A percentile compares a stretch with the other conserved stretches of the same genome.
phyloP scores from a whole-genome alignment of 2,113 vertebrate genomes.

The Phasianus colchicus region DNA sequence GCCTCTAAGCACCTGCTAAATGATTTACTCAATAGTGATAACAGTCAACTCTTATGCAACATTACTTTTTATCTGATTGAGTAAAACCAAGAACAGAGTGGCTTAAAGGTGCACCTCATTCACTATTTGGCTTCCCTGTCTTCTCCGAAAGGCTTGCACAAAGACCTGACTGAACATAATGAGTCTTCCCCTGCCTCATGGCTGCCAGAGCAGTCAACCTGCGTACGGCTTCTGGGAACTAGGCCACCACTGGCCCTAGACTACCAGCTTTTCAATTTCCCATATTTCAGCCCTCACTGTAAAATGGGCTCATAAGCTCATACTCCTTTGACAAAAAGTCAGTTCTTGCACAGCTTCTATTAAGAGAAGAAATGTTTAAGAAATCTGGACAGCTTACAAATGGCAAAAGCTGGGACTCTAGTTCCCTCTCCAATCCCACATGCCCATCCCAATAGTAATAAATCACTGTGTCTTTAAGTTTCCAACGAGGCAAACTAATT shows the following conservation, averaged over 20 bases:
- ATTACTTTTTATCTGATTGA: neutral
- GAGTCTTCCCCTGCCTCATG: neutral
- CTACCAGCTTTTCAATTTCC: neutral
- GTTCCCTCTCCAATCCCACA: neutral
- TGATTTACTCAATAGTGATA: neutral
- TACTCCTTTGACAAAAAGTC: neutral
- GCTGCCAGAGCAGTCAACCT: neutral
- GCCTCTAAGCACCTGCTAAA: neutral
- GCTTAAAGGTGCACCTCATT: neutral
- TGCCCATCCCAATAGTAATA: neutral
- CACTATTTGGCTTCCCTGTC: neutral
- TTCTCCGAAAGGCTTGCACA: neutral
- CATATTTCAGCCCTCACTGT: neutral
- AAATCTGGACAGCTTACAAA: neutral
- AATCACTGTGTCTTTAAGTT: conserved; percentile 4
- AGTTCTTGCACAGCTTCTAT: neutral
- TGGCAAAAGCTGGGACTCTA: neutral
- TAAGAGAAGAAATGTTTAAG: neutral
- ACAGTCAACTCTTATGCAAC: accelerated
- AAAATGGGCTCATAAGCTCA: neutral
- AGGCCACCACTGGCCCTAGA: neutral
- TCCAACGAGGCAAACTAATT: neutral
- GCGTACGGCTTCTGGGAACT: neutral
- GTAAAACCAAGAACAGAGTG: neutral
- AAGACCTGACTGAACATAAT: neutral